phyloP scores from a whole-genome alignment of 2,888 invertebrate genomes.

The Nomada lathburiana region DNA sequence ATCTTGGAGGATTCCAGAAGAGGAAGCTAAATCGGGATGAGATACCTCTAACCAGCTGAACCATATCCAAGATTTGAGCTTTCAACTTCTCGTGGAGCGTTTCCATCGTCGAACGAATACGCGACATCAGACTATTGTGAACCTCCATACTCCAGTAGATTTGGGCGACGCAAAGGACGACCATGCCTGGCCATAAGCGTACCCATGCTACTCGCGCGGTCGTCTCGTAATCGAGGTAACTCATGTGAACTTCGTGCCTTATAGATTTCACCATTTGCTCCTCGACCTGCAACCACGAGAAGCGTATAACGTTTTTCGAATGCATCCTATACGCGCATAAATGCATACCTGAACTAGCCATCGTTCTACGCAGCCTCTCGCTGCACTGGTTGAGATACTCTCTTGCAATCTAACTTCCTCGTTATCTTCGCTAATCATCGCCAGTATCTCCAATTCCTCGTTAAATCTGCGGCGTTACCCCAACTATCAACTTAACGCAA shows the following conservation, averaged over 20 bases:
- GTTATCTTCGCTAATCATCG: constrained; percentile 91
- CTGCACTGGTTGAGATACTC: constrained; percentile 89
- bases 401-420: constrained; percentile 89
- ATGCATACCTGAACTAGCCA: constrained; percentile 89
- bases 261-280: constrained; percentile 92
- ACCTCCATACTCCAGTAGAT: constrained; percentile 94
- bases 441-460: constrained; percentile 89
- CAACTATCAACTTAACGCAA: too few species aligned
- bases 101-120: constrained; percentile 86
- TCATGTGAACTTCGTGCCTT: constrained; percentile 88
- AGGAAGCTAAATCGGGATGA: background rate
- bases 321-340: background rate
- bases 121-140: constrained; percentile 88
- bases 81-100: constrained; percentile 86
- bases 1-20: background rate
- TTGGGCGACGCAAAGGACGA: constrained; percentile 91
- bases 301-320: background rate
- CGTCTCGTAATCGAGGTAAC: constrained; percentile 88
- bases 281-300: constrained; percentile 87
- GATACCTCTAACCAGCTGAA: constrained; percentile 88
- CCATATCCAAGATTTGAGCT: constrained; percentile 90
- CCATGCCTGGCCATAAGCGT: constrained; percentile 92
- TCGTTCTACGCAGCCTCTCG: constrained; percentile 93
- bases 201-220: constrained; percentile 89
- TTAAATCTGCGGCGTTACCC: constrained; percentile 86